Percentiles rank a stretch among this genome's conserved stretches.
phyloP scores from a whole-genome alignment of 2,113 vertebrate genomes.

The Heterotis niloticus region DNA sequence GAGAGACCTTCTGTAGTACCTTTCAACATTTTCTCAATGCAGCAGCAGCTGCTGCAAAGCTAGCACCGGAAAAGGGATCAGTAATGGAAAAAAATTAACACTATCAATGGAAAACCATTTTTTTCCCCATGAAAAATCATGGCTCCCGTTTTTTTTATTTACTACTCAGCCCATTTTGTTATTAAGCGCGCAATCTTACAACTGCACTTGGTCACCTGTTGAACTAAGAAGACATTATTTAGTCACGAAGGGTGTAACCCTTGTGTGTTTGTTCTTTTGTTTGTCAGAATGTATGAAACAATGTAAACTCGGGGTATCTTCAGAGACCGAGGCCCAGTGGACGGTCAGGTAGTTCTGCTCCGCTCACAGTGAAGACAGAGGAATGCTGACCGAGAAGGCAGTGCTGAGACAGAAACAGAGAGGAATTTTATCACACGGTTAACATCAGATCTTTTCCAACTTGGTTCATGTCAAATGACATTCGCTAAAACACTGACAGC shows the following conservation, averaged over 20 bases:
- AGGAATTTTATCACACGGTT: conserved; percentile 1
- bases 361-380: background rate
- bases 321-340: no score
- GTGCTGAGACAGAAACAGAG: background rate
- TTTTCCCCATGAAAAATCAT: background rate
- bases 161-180: no score
- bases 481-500: background rate
- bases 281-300: no score
- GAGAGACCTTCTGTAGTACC: background rate
- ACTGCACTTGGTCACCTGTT: no score
- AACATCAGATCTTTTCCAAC: background rate
- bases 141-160: no score
- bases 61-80: background rate
- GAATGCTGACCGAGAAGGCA: background rate
- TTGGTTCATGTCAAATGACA: background rate
- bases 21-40: conserved; percentile 7
- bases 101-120: background rate
- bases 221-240: no score
- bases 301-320: no score
- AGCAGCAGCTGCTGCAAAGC: background rate
- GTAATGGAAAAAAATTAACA: background rate
- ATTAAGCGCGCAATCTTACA: no score
- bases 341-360: no score
- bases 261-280: no score
- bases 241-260: no score